phyloP scores from a whole-genome alignment of 1,140 invertebrate species.

The Dendroctonus ponderosae region DNA sequence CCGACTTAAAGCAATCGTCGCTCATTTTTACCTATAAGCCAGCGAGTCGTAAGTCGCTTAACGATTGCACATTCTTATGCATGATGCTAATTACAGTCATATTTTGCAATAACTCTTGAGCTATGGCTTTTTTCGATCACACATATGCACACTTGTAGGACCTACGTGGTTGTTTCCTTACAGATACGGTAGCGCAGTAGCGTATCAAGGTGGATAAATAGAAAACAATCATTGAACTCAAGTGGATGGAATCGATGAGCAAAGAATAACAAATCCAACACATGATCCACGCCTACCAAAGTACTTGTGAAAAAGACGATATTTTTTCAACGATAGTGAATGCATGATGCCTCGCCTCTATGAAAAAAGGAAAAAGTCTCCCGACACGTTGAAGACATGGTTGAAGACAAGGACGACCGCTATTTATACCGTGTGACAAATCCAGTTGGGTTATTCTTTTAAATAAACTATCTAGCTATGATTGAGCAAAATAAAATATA shows the following conservation, averaged over 20 bases:
- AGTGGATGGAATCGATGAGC: too few species aligned
- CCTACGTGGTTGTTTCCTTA: conserved; percentile 1
- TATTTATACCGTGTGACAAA: too few species aligned
- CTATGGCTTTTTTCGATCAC: conserved; percentile 1
- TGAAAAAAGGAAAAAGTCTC: too few species aligned
- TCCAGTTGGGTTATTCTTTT: too few species aligned
- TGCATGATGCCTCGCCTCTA: too few species aligned
- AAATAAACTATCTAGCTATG: too few species aligned
- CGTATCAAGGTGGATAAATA: conserved; percentile 1
- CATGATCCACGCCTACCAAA: too few species aligned
- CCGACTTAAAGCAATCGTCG: neutral
- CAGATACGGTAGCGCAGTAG: neutral
- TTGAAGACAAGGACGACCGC: too few species aligned
- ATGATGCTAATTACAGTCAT: conserved; percentile 12
- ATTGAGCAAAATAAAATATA: too few species aligned
- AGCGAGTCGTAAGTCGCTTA: conserved; percentile 8
- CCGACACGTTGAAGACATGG: too few species aligned
- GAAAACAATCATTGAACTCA: neutral
- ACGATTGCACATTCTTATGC: conserved; percentile 14
- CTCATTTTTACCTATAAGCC: conserved; percentile 3
- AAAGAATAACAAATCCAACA: neutral
- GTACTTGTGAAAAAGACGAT: too few species aligned
- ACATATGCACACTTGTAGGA: conserved; percentile 2
- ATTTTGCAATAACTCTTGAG: conserved; percentile 18
- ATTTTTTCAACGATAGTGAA: too few species aligned